Conservation (phyloP, 2,888 invertebrate genomes). For the Nomada flava region DNA sequence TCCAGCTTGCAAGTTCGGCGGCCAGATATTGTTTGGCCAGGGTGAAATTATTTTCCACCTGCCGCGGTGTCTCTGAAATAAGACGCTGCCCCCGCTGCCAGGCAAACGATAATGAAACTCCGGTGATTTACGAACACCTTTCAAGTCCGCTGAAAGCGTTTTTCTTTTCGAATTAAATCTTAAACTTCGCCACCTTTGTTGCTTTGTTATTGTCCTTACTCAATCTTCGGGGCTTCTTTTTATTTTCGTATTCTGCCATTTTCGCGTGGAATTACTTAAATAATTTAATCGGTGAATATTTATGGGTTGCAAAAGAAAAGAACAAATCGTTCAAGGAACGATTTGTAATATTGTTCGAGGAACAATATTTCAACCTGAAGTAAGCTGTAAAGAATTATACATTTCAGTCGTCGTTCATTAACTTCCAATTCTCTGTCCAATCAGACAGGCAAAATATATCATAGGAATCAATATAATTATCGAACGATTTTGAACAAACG, state of each 20-base stretch:
- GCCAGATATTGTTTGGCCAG: conserved; percentile 34
- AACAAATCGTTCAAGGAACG: no score
- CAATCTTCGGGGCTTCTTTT: background rate
- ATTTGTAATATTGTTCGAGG: no score
- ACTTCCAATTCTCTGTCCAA: no score
- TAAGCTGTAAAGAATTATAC: no score
- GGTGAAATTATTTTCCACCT: conserved; percentile 46
- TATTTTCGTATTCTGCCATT: no score
- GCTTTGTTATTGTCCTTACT: background rate
- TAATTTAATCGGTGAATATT: no score
- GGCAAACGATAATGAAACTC: conserved; percentile 42
- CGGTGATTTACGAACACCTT: conserved; percentile 42
- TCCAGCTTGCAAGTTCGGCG: conserved; percentile 44
- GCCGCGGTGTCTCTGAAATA: background rate
- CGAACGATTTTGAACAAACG: background rate
- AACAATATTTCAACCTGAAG: no score
- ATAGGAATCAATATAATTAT: no score
- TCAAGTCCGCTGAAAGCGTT: background rate
- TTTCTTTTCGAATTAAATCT: conserved; percentile 28
- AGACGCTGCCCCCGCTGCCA: background rate
- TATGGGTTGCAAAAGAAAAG: no score
- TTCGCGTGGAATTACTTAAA: no score
- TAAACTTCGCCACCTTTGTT: background rate
- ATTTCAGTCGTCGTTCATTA: no score
- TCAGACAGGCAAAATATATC: no score